phyloP scores from a whole-genome alignment of 2,888 invertebrate species.

The Xestoiulus laeticollis region DNA sequence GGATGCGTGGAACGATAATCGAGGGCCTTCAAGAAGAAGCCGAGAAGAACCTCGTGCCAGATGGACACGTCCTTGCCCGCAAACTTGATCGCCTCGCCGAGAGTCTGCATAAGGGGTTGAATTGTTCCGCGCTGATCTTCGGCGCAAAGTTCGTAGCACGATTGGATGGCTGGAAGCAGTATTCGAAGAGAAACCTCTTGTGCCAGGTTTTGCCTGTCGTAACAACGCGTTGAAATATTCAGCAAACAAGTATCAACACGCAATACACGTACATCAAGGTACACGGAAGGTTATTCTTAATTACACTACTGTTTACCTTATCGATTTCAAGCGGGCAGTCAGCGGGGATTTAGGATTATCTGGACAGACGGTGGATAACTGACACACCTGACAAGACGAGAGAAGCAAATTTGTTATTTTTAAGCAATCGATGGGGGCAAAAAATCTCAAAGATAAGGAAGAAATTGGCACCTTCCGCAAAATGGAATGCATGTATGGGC shows the following conservation, averaged over 20 bases:
- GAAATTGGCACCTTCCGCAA: constrained; percentile 54
- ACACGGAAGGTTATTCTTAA: too few species aligned
- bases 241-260: neutral
- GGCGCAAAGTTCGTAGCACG: constrained; percentile 73
- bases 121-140: constrained; percentile 67
- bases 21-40: constrained; percentile 74
- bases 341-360: constrained; percentile 45
- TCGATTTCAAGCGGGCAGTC: constrained; percentile 70
- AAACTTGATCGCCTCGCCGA: constrained; percentile 77
- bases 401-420: neutral
- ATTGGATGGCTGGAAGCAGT: constrained; percentile 77
- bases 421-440: neutral
- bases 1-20: constrained; percentile 60
- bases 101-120: constrained; percentile 77
- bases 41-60: constrained; percentile 74
- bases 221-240: neutral
- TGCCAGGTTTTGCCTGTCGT: constrained; percentile 61
- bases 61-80: constrained; percentile 73
- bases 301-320: constrained; percentile 53
- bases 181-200: constrained; percentile 74
- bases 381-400: constrained; percentile 16
- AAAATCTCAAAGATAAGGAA: neutral
- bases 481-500: constrained; percentile 74
- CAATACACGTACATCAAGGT: constrained; percentile 31
- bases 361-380: constrained; percentile 13